Percentiles rank a stretch among this genome's conserved stretches.
phyloP scores from a whole-genome alignment of 2,113 vertebrate species.

The Smithornis capensis region DNA sequence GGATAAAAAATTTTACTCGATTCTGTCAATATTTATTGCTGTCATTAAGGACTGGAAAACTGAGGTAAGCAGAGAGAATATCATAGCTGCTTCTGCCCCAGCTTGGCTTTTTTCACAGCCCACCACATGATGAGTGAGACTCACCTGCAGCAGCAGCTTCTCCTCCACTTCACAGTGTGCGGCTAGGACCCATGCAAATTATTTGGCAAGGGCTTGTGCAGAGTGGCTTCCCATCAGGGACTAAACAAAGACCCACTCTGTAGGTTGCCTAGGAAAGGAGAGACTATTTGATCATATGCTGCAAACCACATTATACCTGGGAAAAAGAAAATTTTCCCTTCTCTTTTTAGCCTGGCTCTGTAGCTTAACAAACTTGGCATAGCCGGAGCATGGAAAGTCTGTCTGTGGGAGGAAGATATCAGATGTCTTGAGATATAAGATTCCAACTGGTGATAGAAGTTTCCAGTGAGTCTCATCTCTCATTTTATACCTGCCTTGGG shows the following conservation, averaged over 20 bases:
- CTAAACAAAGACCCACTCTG: rapidly evolving
- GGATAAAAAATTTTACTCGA: neutral
- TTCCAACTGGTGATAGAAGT: neutral
- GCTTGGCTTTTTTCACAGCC: neutral
- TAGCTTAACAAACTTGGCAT: neutral
- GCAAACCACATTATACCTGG: neutral
- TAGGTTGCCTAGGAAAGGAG: neutral
- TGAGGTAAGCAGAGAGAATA: neutral
- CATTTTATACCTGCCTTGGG: neutral
- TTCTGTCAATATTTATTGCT: neutral
- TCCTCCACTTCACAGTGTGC: neutral
- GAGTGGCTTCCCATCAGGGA: neutral
- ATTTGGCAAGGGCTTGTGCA: neutral
- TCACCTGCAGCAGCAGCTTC: neutral
- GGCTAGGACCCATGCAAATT: neutral
- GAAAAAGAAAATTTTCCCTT: neutral
- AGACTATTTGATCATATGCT: neutral
- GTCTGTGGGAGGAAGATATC: neutral
- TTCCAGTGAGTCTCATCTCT: neutral
- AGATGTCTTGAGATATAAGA: neutral
- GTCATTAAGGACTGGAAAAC: neutral
- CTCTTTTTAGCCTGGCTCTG: neutral
- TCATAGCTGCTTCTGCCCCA: neutral
- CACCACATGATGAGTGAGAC: neutral
- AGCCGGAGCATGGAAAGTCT: neutral